Conservation (phyloP, 53 echinoderm and acorn worm species). For the Paelopatides confundens region DNA sequence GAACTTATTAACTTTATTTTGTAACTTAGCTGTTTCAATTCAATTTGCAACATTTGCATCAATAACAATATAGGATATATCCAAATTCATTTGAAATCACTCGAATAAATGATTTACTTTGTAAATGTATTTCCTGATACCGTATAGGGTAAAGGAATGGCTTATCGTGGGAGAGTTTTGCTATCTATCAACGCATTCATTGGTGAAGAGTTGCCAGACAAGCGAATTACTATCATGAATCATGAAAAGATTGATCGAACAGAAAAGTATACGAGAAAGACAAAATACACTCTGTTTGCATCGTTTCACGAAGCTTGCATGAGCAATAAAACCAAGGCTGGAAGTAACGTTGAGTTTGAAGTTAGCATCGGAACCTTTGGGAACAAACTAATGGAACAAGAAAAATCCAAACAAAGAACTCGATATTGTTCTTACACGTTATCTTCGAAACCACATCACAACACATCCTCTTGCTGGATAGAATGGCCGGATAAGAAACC, state of each 20-base stretch:
- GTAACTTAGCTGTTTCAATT: too few species aligned
- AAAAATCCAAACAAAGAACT: conserved; percentile 78
- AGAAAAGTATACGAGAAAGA: conserved; percentile 81
- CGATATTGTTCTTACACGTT: conserved; percentile 93
- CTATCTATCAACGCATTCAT: conserved; percentile 80
- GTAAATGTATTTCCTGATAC: too few species aligned
- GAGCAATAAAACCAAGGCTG: conserved; percentile 86
- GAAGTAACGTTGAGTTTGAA: conserved; percentile 46
- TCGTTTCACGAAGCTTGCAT: conserved; percentile 90
- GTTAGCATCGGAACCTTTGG: conserved; percentile 99
- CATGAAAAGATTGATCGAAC: conserved; percentile 76
- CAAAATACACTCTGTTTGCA: conserved; percentile 88
- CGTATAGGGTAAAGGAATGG: conserved; percentile 97
- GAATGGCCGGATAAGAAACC: conserved; percentile 89
- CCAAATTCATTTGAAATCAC: too few species aligned
- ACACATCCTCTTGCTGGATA: conserved; percentile 93
- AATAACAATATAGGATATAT: too few species aligned
- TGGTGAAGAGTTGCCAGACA: conserved; percentile 69
- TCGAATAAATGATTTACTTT: too few species aligned
- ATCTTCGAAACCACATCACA: conserved; percentile 86
- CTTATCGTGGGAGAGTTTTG: conserved; percentile 93
- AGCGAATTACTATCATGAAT: conserved; percentile 43
- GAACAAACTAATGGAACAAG: conserved; percentile 85
- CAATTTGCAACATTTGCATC: too few species aligned
- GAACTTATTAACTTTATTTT: too few species aligned